Evolutionary conservation across 2,797 vertebrate species (phyloP), one percentile per base, ranked within the genome.

Genomic region (Heterohyrax brucei): DNA sequence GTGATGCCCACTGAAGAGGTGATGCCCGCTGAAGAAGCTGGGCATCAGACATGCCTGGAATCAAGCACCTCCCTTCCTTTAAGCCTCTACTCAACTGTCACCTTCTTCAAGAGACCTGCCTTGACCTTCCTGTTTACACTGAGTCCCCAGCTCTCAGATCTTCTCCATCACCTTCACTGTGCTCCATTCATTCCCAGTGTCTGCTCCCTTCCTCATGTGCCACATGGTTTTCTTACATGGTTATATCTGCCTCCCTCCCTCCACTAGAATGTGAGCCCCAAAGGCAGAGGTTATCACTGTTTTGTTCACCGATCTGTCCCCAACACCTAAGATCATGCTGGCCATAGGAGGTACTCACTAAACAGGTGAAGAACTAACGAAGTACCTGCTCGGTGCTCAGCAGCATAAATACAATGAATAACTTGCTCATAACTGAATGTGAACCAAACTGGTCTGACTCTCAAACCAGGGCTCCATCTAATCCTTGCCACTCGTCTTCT

Each of bases 321-420:
- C 28, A 21, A 28, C 19, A 53, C 76, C 53, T 30, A 10, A 18
- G 21, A 28, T 3, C 44, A 19, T 28, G 44, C 46, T 1, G 21
- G 30, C 48, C 18, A 44, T 13, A 1, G 68, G 44, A 80, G 53
- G 19, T 4, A 19, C 26, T 62, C 33, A 1, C 53, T 62, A 5
- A 2, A 18, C 10, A 1, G 22, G 1, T 44, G 8, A 0, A 50
- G 68, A 59, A 6, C 18, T 13, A 79, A 3, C 7, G 21, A 59
- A 28, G 22, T 1, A 33, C 22, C 24, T 26, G 39, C 28, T 56
- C 56, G 24, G 5, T 10, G 21, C 18, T 56, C 19, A 85, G 59
- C 18, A 48, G 33, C 2, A 10, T 18, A 30, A 9, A 53, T 19
- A 1, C 16, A 7, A 18, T 19, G 72, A 30, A 46, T 3, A 33